Conservation (phyloP, 2,888 invertebrate genomes). For the Xestobium rufovillosum region DNA sequence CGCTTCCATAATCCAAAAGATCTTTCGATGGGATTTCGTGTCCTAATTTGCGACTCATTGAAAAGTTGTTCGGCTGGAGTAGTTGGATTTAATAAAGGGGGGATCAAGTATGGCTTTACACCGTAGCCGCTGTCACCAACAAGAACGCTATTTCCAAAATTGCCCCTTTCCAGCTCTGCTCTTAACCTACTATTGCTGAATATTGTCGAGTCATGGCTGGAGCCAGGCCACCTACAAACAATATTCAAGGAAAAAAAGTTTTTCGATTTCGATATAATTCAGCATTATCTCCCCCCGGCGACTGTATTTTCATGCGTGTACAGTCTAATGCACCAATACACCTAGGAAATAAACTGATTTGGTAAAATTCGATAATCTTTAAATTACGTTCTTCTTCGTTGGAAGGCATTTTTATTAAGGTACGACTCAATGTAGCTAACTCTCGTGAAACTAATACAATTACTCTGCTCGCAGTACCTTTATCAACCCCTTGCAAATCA, state of each 20-base stretch:
- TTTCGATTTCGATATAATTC: constrained; percentile 10
- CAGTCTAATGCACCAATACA: constrained; percentile 16
- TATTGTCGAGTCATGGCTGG: constrained; percentile 13
- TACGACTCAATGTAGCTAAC: constrained; percentile 6
- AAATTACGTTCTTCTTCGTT: constrained; percentile 8
- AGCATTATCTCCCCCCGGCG: constrained; percentile 20
- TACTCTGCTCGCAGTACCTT: constrained; percentile 10
- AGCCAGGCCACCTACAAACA: constrained; percentile 11
- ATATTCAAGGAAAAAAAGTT: constrained; percentile 9
- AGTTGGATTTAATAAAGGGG: no score
- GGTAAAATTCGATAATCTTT: constrained; percentile 12
- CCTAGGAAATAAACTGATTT: constrained; percentile 14
- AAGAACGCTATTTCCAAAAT: constrained; percentile 15
- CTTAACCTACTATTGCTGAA: constrained; percentile 12
- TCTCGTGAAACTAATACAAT: constrained; percentile 10
- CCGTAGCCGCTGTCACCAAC: constrained; percentile 23
- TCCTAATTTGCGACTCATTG: constrained; percentile 18
- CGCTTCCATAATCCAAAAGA: constrained; percentile 23
- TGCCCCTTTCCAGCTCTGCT: no score
- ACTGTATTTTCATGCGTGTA: constrained; percentile 11
- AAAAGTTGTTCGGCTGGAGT: constrained; percentile 15
- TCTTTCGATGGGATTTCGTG: constrained; percentile 19
- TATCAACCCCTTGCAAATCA: constrained; percentile 11
- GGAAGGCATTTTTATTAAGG: constrained; percentile 11
- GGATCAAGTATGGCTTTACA: no score